A percentile compares a stretch with the other conserved stretches of the same genome.
Conservation (phyloP, 1,140 invertebrate species). For the Ganaspis sp. region DNA sequence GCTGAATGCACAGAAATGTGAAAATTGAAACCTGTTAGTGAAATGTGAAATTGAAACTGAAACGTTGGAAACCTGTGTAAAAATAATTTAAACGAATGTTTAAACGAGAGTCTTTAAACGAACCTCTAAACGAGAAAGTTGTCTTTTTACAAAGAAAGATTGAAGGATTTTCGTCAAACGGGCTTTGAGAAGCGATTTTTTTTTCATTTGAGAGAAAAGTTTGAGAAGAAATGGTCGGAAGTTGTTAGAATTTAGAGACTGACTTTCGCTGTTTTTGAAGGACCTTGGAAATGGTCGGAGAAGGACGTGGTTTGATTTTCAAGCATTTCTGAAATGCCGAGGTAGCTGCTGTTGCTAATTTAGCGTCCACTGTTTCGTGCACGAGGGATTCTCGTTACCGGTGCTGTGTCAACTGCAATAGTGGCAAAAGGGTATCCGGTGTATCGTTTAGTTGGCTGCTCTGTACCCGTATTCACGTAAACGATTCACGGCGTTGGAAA, state of each 20-base stretch:
- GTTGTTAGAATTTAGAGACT: not conserved
- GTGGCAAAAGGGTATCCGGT: not conserved
- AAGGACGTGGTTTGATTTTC: constrained; percentile 21
- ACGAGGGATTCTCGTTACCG: constrained; percentile 28
- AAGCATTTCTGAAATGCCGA: not conserved
- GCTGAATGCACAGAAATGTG: too few species aligned
- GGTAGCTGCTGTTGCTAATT: constrained; percentile 5
- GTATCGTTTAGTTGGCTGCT: not conserved
- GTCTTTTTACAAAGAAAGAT: too few species aligned
- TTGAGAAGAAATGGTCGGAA: not conserved
- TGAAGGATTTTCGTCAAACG: too few species aligned
- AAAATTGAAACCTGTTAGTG: too few species aligned
- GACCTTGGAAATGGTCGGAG: not conserved
- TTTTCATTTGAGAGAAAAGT: too few species aligned
- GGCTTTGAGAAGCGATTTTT: too few species aligned
- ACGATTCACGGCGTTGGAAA: constrained; percentile 7
- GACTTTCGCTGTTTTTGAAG: not conserved
- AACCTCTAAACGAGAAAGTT: too few species aligned
- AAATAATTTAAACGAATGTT: too few species aligned
- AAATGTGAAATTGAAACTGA: too few species aligned
- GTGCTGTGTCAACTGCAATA: constrained; percentile 8
- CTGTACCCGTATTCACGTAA: not conserved
- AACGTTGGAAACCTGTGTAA: too few species aligned
- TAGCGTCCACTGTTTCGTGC: constrained; percentile 13
- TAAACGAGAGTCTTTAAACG: too few species aligned